Evolutionary conservation across 2,888 invertebrate species (phyloP), one percentile per base, ranked within the genome.

Genomic region (Ceriagrion tenellum): DNA sequence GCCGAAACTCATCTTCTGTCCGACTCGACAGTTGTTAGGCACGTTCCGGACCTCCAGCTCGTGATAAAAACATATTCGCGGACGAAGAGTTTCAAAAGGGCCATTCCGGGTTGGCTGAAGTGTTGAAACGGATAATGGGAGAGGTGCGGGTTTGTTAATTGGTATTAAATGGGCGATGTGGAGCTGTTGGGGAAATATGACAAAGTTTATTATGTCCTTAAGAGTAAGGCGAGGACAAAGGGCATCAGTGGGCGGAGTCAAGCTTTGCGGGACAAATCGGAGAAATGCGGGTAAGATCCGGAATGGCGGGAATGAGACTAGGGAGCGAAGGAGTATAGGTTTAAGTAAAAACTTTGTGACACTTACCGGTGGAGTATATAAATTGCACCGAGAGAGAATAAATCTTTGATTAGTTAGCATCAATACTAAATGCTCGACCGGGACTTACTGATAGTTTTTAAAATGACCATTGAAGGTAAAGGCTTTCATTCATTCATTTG

Each of bases 51-150:
- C 30, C n/a, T 93, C 69, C 93, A n/a, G 47, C 47, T 40, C 47
- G 74, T 55, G 93, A 93, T 93, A 93, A 93, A 93, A 93, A 69
- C 81, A 81, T 26, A 35, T 81, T 35, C 63, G 91, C 63, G 91
- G 59, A 81, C 59, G 59, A 91, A 12, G 23, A 91, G 63, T 26
- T 59, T 40, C 23, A 93, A 59, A 93, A 40, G 47, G 69, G n/a
- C 47, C 55, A 26, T 89, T 89, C 26, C 10, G 81, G 35, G 81
- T 35, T 35, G 35, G 89, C 6, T 89, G 55, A 89, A 26, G 69
- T 69, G 69, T 23, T 13, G 81, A 35, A 35, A 35, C 16, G 81
- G 81, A 35, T 81, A 30, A 35, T 18, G 69, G 69, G n/a, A 81
- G 81, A 81, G 81, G 81, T 81, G 35, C 81, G 81, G 81, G 35